These are phyloP conservation scores for Semnornis frantzii DNA, from an alignment of 2,113 vertebrate genomes.

Conservation along the genomic window DNA sequence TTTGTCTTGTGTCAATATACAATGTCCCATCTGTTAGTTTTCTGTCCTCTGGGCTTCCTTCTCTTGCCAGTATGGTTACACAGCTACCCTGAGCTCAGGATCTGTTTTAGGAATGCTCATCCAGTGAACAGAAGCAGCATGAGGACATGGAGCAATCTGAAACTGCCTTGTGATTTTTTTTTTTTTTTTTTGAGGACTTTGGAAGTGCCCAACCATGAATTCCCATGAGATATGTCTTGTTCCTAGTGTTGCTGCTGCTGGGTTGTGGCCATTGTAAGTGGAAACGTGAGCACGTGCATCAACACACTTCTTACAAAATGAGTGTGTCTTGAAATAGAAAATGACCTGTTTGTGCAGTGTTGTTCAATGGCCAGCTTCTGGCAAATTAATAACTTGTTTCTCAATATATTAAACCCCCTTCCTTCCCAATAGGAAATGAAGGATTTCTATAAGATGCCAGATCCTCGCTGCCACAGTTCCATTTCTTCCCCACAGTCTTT, in stretches of 20 bases:
- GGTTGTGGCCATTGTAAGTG: neutral
- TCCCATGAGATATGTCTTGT: neutral
- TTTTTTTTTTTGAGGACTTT: neutral
- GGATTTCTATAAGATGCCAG: constrained; percentile 50
- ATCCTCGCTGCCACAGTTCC: neutral
- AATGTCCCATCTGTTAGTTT: neutral
- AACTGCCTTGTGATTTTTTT: neutral
- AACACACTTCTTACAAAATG: neutral
- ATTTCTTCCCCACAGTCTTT: constrained; percentile 46
- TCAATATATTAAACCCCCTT: constrained; percentile 6
- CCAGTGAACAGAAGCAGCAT: neutral
- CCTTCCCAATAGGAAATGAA: constrained; percentile 57
- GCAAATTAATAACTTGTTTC: constrained; percentile 33
- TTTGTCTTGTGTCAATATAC: neutral
- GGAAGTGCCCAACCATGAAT: neutral
- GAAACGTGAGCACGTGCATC: neutral
- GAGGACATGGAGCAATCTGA: neutral
- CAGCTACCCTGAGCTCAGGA: neutral
- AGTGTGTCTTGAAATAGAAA: neutral
- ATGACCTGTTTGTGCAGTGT: neutral
- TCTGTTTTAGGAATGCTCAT: neutral
- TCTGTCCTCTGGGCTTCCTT: neutral
- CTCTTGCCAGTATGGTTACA: neutral
- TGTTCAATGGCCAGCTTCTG: neutral
- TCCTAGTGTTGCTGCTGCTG: neutral